Conservation (phyloP, 2,888 invertebrate genomes). For the Caenorhabditis plicata region DNA sequence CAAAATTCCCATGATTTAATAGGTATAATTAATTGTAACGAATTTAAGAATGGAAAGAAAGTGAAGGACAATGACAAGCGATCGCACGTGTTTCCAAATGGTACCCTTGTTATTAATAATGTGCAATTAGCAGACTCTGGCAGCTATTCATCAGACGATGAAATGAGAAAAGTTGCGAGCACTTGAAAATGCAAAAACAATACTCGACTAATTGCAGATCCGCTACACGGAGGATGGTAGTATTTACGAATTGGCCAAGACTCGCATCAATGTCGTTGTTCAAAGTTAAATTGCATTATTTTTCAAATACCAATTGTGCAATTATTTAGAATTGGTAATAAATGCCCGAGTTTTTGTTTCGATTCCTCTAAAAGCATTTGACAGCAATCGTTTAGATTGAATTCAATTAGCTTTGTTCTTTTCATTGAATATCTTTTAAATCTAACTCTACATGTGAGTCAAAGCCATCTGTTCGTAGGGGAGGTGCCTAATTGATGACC, state of each 20-base stretch:
- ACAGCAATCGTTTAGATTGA: no score
- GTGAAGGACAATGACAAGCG: conserved; percentile 14
- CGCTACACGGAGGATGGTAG: conserved; percentile 33
- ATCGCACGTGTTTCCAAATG: conserved; percentile 25
- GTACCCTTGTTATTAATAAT: conserved; percentile 30
- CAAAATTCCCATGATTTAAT: not conserved
- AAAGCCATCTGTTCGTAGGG: no score
- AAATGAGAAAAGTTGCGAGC: conserved; percentile 30
- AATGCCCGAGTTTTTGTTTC: no score
- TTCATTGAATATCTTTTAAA: no score
- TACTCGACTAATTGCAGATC: conserved; percentile 12
- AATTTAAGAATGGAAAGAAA: conserved; percentile 6
- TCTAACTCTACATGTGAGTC: no score
- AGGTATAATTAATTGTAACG: not conserved
- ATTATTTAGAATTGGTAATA: no score
- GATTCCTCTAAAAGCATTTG: no score
- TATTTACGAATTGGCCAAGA: conserved; percentile 21
- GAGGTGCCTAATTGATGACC: no score
- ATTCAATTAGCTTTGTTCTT: no score
- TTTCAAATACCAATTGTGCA: no score
- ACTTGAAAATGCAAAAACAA: not conserved
- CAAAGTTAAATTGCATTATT: no score
- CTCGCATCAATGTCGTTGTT: conserved; percentile 17
- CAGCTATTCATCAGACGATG: conserved; percentile 35
- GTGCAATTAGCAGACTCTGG: conserved; percentile 33